Evolutionary conservation across 2,888 invertebrate species (phyloP).

Genomic region (Tipula confusa): DNA sequence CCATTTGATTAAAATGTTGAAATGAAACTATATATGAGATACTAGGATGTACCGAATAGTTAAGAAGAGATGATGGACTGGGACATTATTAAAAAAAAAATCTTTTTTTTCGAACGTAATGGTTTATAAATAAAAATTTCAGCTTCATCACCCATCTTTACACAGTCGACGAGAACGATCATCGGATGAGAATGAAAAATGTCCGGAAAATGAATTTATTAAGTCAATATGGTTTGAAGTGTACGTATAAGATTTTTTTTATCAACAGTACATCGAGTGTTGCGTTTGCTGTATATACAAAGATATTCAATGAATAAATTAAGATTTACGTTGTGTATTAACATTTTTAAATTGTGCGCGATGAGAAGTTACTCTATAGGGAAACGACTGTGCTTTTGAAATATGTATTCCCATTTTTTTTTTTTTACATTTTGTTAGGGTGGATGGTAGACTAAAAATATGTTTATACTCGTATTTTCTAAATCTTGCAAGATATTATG

Average conservation of each 20-base stretch:
- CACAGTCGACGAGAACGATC: background rate
- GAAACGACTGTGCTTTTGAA: background rate
- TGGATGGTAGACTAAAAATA: too few species aligned
- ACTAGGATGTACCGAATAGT: too few species aligned
- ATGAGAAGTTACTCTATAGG: background rate
- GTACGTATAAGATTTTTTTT: background rate
- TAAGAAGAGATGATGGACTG: background rate
- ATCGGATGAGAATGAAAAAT: background rate
- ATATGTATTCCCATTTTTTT: background rate
- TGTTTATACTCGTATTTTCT: background rate
- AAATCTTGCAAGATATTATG: background rate
- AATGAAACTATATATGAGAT: background rate
- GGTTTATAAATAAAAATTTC: background rate
- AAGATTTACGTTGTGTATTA: background rate
- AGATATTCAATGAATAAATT: constrained; percentile 3
- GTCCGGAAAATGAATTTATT: background rate
- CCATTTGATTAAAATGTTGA: background rate
- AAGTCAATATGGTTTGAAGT: background rate
- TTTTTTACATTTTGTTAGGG: background rate
- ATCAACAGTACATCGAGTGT: too few species aligned
- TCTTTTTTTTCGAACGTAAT: background rate
- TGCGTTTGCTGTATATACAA: background rate
- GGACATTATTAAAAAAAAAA: background rate
- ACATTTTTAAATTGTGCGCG: background rate
- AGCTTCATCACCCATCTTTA: background rate